A percentile compares a stretch with the other conserved stretches of the same genome.
These are phyloP conservation scores for Plemyria rubiginata DNA, from an alignment of 2,888 invertebrate genomes.

Conservation along the genomic window DNA sequence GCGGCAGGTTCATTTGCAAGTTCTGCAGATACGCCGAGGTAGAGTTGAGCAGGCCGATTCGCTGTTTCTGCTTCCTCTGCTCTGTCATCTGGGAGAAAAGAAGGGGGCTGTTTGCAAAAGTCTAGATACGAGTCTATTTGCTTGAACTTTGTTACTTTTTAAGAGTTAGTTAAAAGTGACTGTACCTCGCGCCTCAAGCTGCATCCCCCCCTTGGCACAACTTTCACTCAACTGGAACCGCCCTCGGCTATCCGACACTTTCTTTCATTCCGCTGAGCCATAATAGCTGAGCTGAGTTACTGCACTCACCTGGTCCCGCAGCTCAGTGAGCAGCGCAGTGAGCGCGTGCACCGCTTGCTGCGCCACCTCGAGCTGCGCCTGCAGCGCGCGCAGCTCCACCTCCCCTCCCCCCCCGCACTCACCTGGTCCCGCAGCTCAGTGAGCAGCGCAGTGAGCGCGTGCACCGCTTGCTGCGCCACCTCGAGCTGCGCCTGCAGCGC, in stretches of 20 bases:
- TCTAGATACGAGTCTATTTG: too few species aligned
- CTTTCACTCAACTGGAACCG: too few species aligned
- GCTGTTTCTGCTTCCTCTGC: slow-evolving; percentile 97
- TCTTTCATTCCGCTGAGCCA: slow-evolving; percentile 48
- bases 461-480: too few species aligned
- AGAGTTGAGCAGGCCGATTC: slow-evolving; percentile 93
- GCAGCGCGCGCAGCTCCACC: too few species aligned
- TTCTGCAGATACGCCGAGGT: slow-evolving; percentile 88
- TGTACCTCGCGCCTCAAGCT: too few species aligned
- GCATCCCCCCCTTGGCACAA: too few species aligned
- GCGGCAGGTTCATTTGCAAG: slow-evolving; percentile 78
- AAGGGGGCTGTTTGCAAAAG: background rate
- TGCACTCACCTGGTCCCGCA: slow-evolving; percentile 22
- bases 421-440: too few species aligned
- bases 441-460: slow-evolving; percentile 92
- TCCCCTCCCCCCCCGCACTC: too few species aligned
- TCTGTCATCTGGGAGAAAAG: slow-evolving; percentile 91
- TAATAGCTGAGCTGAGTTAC: slow-evolving; percentile 95
- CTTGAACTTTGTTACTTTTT: too few species aligned
- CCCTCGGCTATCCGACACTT: too few species aligned
- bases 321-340: slow-evolving; percentile 88
- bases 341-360: slow-evolving; percentile 91
- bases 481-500: too few species aligned
- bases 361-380: slow-evolving; percentile 86
- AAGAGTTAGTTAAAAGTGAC: too few species aligned